phyloP scores from a whole-genome alignment of 2,113 vertebrate species.

The Marmota flaviventris region DNA sequence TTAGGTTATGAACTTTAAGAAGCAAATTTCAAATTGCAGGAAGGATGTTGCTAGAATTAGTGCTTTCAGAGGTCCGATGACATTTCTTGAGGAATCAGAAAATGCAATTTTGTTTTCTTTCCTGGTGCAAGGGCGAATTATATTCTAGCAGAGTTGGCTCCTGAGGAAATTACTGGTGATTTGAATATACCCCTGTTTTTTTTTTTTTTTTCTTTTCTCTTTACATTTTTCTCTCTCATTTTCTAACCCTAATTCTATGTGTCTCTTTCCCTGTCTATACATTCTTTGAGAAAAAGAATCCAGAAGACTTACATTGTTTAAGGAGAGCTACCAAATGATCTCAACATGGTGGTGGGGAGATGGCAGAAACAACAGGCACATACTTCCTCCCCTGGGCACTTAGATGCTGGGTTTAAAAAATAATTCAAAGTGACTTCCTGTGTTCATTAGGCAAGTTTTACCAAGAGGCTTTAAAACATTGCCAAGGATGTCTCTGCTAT shows the following conservation, averaged over 20 bases:
- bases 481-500: neutral
- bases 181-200: neutral
- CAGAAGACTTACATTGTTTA: neutral
- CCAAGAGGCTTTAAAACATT: neutral
- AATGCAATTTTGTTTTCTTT: conserved; percentile 20
- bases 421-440: neutral
- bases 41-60: neutral
- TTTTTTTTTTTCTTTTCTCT: neutral
- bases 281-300: neutral
- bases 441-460: conserved; percentile 2
- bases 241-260: neutral
- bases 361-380: neutral
- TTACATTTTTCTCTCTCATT: neutral
- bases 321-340: neutral
- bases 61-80: neutral
- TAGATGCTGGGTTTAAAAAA: neutral
- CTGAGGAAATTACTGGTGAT: conserved; percentile 12
- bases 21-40: conserved; percentile 58
- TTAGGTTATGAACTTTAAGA: conserved; percentile 55
- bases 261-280: neutral
- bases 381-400: neutral
- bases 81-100: conserved; percentile 20
- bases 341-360: neutral
- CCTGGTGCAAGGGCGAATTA: neutral
- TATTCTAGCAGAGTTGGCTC: neutral